Conservation (phyloP, 2,888 invertebrate genomes). For the Agriopis marginaria region DNA sequence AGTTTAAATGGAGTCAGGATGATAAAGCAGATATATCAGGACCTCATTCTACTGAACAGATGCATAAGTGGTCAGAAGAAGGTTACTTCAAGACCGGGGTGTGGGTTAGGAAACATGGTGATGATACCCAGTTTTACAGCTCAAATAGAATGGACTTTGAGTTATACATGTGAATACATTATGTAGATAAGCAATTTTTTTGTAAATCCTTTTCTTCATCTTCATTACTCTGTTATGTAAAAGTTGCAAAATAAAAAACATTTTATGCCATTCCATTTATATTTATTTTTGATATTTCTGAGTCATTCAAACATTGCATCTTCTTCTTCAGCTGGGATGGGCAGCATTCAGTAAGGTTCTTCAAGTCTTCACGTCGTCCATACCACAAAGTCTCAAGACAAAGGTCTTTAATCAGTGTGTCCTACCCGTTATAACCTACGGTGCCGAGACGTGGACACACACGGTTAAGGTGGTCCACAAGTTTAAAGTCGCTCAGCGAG, state of each 20-base stretch:
- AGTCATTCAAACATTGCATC: too few relatives aligned
- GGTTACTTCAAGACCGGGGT: constrained; percentile 95
- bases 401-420: too few relatives aligned
- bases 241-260: constrained; percentile 13
- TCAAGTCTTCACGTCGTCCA: too few relatives aligned
- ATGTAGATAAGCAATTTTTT: constrained; percentile 47
- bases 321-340: too few relatives aligned
- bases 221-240: neutral
- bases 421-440: too few relatives aligned
- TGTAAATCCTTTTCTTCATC: constrained; percentile 6
- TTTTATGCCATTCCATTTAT: neutral
- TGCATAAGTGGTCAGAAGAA: constrained; percentile 95
- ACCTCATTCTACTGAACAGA: constrained; percentile 94
- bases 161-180: constrained; percentile 88
- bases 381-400: too few relatives aligned
- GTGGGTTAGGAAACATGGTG: constrained; percentile 93
- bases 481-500: too few relatives aligned
- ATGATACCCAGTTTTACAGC: constrained; percentile 92
- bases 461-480: too few relatives aligned
- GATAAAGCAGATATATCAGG: constrained; percentile 92
- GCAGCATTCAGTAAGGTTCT: too few relatives aligned
- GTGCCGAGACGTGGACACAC: too few relatives aligned
- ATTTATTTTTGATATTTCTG: constrained; percentile 3
- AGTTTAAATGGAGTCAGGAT: constrained; percentile 95
- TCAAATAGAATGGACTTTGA: constrained; percentile 97